Percentiles rank a stretch among this genome's conserved stretches.
These are phyloP conservation scores for Notarius lentiginosus DNA, from an alignment of 2,113 vertebrate genomes.

Conservation along the genomic window DNA sequence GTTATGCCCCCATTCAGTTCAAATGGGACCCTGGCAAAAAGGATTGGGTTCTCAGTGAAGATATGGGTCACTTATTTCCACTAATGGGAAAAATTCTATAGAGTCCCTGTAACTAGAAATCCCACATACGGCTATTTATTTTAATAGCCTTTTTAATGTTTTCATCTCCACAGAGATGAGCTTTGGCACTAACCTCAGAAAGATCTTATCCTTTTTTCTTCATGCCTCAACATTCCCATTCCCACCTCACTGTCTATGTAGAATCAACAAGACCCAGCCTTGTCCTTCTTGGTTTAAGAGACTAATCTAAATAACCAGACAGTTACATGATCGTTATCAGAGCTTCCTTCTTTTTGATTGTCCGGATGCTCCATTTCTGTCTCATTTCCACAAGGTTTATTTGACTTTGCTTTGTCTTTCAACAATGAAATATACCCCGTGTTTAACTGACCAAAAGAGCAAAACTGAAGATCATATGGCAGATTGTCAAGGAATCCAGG, in stretches of 20 bases:
- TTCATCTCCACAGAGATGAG: slow-evolving; percentile 17
- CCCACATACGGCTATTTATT: not conserved
- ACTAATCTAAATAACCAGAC: slow-evolving; percentile 21
- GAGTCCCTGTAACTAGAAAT: slow-evolving; percentile 5
- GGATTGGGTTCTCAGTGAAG: not conserved
- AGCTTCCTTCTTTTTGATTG: slow-evolving; percentile 18
- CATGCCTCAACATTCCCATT: not conserved
- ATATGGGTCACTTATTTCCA: not conserved
- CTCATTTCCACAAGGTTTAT: slow-evolving; percentile 31
- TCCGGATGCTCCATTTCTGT: slow-evolving; percentile 3
- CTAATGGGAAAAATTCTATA: not conserved
- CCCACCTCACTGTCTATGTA: not conserved
- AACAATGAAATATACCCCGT: slow-evolving; percentile 19
- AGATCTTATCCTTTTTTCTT: not conserved
- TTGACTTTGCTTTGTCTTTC: slow-evolving; percentile 45
- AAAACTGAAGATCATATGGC: not conserved
- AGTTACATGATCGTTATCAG: slow-evolving; percentile 18
- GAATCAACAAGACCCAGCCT: slow-evolving; percentile 11
- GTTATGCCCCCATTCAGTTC: not conserved
- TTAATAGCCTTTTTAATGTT: not conserved
- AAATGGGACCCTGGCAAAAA: not conserved
- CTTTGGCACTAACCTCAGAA: slow-evolving; percentile 1
- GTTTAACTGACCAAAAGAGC: slow-evolving; percentile 6
- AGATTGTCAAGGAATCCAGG: not conserved
- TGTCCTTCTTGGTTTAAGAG: slow-evolving; percentile 29